phyloP scores from a whole-genome alignment of 2,113 vertebrate species.

The Merops nubicus region DNA sequence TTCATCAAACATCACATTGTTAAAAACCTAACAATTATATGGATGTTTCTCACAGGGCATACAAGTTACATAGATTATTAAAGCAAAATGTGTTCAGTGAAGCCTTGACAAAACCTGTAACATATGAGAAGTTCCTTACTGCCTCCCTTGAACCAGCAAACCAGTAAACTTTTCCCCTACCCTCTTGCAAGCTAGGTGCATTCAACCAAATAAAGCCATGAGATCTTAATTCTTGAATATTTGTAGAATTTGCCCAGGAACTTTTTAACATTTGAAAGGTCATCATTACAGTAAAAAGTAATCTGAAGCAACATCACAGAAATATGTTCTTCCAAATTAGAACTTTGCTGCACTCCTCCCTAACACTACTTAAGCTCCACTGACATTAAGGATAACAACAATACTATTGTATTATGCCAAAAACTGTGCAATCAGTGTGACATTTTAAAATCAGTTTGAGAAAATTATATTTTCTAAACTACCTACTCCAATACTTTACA shows the following conservation, averaged over 20 bases:
- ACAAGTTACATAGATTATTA: neutral
- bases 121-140: neutral
- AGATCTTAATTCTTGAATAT: neutral
- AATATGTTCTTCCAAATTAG: neutral
- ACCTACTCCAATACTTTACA: neutral
- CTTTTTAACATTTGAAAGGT: neutral
- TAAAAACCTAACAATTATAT: neutral
- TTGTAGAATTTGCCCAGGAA: neutral
- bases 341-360: neutral
- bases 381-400: neutral
- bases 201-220: neutral
- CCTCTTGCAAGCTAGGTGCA: neutral
- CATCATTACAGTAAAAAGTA: neutral
- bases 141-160: neutral
- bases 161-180: neutral
- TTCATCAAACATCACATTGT: neutral
- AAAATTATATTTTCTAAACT: neutral
- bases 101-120: neutral
- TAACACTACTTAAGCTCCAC: neutral
- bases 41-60: neutral
- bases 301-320: neutral
- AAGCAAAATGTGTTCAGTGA: neutral
- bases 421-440: neutral
- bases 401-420: neutral
- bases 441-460: neutral